Evolutionary conservation across 2,888 invertebrate species (phyloP).

Genomic region (Nebria salina): DNA sequence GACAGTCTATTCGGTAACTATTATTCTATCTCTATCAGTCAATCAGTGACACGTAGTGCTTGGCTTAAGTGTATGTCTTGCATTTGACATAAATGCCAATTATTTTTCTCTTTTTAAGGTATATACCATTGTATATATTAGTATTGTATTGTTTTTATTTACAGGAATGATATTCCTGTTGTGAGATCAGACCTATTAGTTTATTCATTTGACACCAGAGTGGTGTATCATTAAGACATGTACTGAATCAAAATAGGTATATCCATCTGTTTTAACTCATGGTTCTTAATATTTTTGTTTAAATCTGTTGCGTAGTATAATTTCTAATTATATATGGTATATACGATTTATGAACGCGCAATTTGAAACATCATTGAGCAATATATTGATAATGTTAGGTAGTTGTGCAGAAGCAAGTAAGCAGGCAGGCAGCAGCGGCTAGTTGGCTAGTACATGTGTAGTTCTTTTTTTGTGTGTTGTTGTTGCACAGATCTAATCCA

Average conservation of each 20-base stretch:
- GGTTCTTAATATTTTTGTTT: no score
- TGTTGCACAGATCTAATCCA: slow-evolving; percentile 82
- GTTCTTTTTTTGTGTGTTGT: slow-evolving; percentile 31
- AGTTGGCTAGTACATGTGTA: slow-evolving; percentile 41
- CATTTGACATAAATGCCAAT: neutral
- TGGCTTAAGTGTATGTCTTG: slow-evolving; percentile 25
- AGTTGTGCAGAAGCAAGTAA: neutral
- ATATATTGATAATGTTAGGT: neutral
- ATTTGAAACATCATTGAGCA: neutral
- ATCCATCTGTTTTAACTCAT: no score
- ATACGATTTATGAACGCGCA: neutral
- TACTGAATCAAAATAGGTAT: no score
- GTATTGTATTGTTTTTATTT: neutral
- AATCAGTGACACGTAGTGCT: slow-evolving; percentile 31
- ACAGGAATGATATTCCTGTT: no score
- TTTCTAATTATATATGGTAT: neutral
- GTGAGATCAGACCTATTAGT: no score
- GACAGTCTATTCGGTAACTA: slow-evolving; percentile 20
- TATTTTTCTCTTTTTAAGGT: neutral
- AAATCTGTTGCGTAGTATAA: no score
- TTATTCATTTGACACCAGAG: no score
- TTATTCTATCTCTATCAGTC: slow-evolving; percentile 28
- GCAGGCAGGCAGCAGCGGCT: slow-evolving; percentile 19
- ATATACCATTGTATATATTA: neutral
- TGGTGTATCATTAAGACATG: no score